These are phyloP conservation scores for Drosophila buzzatii DNA, from an alignment of 2,888 invertebrate species.

Conservation along the genomic window DNA sequence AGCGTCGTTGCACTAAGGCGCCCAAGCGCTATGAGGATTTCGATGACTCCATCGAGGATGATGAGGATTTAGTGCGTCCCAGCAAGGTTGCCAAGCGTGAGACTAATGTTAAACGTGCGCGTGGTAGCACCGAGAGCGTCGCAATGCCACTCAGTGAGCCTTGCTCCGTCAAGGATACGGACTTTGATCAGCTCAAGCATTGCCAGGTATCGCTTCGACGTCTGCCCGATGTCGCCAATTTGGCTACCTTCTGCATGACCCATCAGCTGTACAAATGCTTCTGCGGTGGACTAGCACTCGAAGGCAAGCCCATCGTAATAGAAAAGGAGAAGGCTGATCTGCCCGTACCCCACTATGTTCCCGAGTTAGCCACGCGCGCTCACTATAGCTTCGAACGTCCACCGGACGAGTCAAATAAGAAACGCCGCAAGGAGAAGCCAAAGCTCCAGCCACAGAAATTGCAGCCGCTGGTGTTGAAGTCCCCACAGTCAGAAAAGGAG, in stretches of 20 bases:
- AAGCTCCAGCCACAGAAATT: conserved; percentile 5
- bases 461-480: neutral
- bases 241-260: conserved; percentile 89
- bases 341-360: conserved; percentile 44
- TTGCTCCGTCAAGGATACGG: conserved; percentile 66
- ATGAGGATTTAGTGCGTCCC: conserved; percentile 54
- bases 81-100: conserved; percentile 34
- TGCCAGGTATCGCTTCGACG: conserved; percentile 80
- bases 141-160: conserved; percentile 44
- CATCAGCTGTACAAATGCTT: conserved; percentile 89
- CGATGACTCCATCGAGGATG: conserved; percentile 77
- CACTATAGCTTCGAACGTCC: conserved; percentile 83
- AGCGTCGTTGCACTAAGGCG: conserved; percentile 87
- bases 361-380: conserved; percentile 60
- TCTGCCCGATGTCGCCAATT: conserved; percentile 83
- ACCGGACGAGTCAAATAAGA: conserved; percentile 44
- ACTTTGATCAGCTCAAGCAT: conserved; percentile 75
- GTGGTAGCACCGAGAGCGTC: conserved; percentile 3
- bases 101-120: conserved; percentile 10
- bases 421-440: conserved; percentile 14
- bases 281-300: conserved; percentile 86
- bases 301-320: conserved; percentile 80
- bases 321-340: conserved; percentile 72
- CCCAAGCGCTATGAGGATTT: conserved; percentile 88
- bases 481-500: neutral